Evolutionary conservation across 2,888 invertebrate species (phyloP).

Genomic region (Cremastobaeus sp.): DNA sequence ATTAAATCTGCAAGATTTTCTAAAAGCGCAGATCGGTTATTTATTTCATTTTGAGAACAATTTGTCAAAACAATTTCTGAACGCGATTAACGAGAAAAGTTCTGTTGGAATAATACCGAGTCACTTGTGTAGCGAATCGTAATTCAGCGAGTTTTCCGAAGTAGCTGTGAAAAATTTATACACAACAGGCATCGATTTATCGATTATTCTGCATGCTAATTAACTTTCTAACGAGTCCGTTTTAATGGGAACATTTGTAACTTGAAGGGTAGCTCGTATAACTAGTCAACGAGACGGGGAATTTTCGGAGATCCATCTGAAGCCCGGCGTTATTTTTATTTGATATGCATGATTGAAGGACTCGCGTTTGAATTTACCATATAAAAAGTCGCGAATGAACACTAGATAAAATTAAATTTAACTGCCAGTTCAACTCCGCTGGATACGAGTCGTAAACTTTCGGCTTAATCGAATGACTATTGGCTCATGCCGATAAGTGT

Average conservation of each 20-base stretch:
- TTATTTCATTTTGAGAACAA: slow-evolving; percentile 8
- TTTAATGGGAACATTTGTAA: slow-evolving; percentile 6
- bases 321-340: too few relatives aligned
- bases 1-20: slow-evolving; percentile 10
- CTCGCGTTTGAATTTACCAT: too few relatives aligned
- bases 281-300: too few relatives aligned
- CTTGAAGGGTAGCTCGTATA: too few relatives aligned
- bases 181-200: slow-evolving; percentile 15
- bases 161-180: slow-evolving; percentile 1
- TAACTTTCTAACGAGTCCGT: slow-evolving; percentile 13
- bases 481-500: slow-evolving; percentile 15
- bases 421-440: slow-evolving; percentile 4
- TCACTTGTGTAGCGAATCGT: slow-evolving; percentile 11
- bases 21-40: slow-evolving; percentile 3
- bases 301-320: too few relatives aligned
- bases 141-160: slow-evolving; percentile 1
- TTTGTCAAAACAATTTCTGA: slow-evolving; percentile 15
- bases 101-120: slow-evolving; percentile 17
- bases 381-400: slow-evolving; percentile 16
- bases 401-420: slow-evolving; percentile 32
- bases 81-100: slow-evolving; percentile 24
- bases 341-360: too few relatives aligned
- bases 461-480: slow-evolving; percentile 29
- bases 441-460: slow-evolving; percentile 23
- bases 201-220: slow-evolving; percentile 7